Conservation (phyloP, 2,113 vertebrate genomes). For the Oncorhynchus keta region DNA sequence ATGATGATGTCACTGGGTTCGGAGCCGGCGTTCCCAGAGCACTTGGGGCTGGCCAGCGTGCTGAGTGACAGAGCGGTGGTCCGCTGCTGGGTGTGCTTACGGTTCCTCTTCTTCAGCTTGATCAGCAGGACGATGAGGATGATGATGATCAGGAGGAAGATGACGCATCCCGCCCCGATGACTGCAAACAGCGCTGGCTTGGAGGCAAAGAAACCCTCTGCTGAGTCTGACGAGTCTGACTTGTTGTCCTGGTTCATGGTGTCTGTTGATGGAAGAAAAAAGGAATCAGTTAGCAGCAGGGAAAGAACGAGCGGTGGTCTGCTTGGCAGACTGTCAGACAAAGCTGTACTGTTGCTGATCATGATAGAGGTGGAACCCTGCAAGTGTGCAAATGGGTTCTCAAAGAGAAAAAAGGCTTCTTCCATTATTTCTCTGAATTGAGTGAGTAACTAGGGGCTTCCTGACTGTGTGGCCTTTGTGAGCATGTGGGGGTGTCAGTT, state of each 20-base stretch:
- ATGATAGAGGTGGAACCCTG: constrained; percentile 3
- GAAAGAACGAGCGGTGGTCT: background rate
- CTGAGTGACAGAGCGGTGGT: constrained; percentile 83
- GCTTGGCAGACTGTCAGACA: background rate
- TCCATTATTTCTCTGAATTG: background rate
- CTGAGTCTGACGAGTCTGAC: constrained; percentile 45
- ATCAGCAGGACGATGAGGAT: constrained; percentile 84
- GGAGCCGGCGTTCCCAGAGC: constrained; percentile 80
- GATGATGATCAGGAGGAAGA: constrained; percentile 90
- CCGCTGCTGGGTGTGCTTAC: constrained; percentile 84
- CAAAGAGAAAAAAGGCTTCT: background rate
- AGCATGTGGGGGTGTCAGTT: constrained; percentile 4
- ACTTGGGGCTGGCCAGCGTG: constrained; percentile 86
- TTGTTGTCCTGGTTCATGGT: constrained; percentile 76
- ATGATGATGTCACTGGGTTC: constrained; percentile 92
- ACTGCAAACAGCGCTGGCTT: constrained; percentile 84
- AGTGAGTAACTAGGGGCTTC: background rate
- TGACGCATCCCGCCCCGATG: constrained; percentile 82
- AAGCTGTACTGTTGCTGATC: background rate
- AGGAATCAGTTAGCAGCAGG: background rate
- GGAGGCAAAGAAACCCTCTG: constrained; percentile 80
- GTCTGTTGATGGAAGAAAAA: constrained; percentile 56
- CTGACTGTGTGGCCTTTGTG: background rate
- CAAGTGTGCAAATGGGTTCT: background rate
- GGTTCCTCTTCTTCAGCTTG: constrained; percentile 85